These are phyloP conservation scores for Ageneiosus marmoratus DNA, from an alignment of 2,113 vertebrate species.

Conservation along the genomic window DNA sequence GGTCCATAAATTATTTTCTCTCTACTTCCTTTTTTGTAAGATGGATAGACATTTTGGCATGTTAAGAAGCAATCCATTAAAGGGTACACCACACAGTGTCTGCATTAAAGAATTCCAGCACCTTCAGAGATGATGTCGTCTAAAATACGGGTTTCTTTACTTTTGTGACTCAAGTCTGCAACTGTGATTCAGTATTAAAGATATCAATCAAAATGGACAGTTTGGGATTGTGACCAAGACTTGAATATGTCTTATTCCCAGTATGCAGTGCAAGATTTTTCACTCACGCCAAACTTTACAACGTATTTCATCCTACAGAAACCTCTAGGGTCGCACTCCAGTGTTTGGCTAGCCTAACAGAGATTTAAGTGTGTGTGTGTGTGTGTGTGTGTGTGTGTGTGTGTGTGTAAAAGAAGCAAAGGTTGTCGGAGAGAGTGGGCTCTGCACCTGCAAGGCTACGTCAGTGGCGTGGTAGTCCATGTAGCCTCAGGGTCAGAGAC, in stretches of 20 bases:
- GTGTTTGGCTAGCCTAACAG: slow-evolving; percentile 20
- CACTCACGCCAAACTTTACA: slow-evolving; percentile 28
- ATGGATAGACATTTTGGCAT: slow-evolving; percentile 50
- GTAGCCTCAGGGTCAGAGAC: slow-evolving; percentile 60
- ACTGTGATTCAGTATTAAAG: slow-evolving; percentile 8
- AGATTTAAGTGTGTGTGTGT: slow-evolving; percentile 44
- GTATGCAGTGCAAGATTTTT: slow-evolving; percentile 19
- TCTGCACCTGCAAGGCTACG: slow-evolving; percentile 63
- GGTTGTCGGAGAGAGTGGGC: slow-evolving; percentile 31
- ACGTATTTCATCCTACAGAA: slow-evolving; percentile 32
- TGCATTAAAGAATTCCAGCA: slow-evolving; percentile 38
- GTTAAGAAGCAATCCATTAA: slow-evolving; percentile 47
- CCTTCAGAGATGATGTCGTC: slow-evolving; percentile 24
- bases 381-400: background rate
- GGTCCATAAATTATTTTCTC: slow-evolving; percentile 51
- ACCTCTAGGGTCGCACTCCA: slow-evolving; percentile 39
- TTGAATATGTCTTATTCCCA: background rate
- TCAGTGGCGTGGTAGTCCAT: slow-evolving; percentile 57
- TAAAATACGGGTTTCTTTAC: slow-evolving; percentile 15
- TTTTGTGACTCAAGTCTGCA: slow-evolving; percentile 1
- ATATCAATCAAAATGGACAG: slow-evolving; percentile 20
- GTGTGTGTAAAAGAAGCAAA: background rate
- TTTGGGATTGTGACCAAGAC: background rate
- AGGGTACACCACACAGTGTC: slow-evolving; percentile 48
- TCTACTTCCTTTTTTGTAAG: slow-evolving; percentile 37